Evolutionary conservation across 1,140 invertebrate species (phyloP).

Genomic region (Aphis craccivora): DNA sequence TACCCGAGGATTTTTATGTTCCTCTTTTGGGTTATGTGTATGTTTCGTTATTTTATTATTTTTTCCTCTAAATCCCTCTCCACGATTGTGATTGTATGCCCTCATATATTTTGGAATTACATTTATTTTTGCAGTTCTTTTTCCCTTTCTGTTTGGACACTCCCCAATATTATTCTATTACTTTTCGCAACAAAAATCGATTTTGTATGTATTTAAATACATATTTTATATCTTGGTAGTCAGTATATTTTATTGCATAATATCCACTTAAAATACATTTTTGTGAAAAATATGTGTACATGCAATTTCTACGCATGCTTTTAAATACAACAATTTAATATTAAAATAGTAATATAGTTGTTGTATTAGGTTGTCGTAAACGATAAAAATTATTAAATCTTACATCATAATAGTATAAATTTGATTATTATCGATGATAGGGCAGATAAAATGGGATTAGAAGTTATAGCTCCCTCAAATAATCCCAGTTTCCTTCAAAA

Average conservation of each 20-base stretch:
- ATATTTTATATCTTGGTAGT: not conserved
- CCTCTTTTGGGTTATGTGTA: not conserved
- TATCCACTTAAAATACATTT: not conserved
- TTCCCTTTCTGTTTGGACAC: not conserved
- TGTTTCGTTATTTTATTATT: not conserved
- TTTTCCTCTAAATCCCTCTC: not conserved
- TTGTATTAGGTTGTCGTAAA: not conserved
- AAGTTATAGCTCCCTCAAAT: not conserved
- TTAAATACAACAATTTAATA: not conserved
- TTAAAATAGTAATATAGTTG: not conserved
- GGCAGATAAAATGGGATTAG: not conserved
- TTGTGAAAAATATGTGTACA: not conserved
- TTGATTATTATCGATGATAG: not conserved
- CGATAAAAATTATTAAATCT: not conserved
- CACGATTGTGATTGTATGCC: conserved; percentile 14
- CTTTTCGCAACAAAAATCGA: not conserved
- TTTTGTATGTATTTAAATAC: not conserved
- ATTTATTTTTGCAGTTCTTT: conserved; percentile 24
- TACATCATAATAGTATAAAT: not conserved
- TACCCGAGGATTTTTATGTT: not conserved
- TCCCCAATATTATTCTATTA: not conserved
- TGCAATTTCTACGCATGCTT: not conserved
- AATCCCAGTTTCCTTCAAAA: not conserved
- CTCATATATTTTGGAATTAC: conserved; percentile 4
- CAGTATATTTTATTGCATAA: not conserved